phyloP scores from a whole-genome alignment of 2,797 vertebrate genomes.

The Rachycentron canadum region DNA sequence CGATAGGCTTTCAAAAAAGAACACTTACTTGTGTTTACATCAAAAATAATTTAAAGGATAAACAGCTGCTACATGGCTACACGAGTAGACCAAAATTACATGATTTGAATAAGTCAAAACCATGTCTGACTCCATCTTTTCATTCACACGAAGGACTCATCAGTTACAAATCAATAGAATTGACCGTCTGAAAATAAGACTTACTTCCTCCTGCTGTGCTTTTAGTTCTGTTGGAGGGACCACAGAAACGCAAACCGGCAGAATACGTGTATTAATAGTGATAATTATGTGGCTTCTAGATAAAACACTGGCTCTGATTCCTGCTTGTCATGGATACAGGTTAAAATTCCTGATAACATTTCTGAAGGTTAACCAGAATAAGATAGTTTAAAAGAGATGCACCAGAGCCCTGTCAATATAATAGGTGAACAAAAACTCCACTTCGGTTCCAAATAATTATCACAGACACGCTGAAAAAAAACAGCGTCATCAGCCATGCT shows the following conservation, averaged over 20 bases:
- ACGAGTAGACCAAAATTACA: conserved; percentile 12
- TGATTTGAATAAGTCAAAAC: conserved; percentile 4
- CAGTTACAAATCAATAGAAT: conserved; percentile 18
- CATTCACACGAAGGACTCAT: neutral
- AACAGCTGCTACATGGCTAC: conserved; percentile 50
- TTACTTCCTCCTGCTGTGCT: neutral
- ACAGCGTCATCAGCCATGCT: conserved; percentile 2
- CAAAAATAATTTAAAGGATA: conserved; percentile 20
- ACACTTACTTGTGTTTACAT: conserved; percentile 24
- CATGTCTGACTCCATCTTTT: neutral
- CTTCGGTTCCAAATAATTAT: conserved; percentile 4
- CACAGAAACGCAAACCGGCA: conserved; percentile 2
- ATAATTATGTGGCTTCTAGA: too few species aligned
- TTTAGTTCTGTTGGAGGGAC: conserved; percentile 8
- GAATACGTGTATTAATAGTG: too few species aligned
- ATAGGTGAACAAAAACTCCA: neutral
- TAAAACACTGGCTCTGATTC: neutral
- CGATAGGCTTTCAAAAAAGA: neutral
- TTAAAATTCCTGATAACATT: neutral
- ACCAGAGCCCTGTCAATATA: neutral
- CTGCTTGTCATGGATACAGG: neutral
- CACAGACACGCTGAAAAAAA: conserved; percentile 2
- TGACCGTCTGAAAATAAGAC: conserved; percentile 4
- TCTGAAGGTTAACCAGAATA: neutral
- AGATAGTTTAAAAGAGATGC: conserved; percentile 2